A percentile compares a stretch with the other conserved stretches of the same genome.
Evolutionary conservation across 2,888 invertebrate genomes (phyloP).

Genomic region (Perithous albicinctus): DNA sequence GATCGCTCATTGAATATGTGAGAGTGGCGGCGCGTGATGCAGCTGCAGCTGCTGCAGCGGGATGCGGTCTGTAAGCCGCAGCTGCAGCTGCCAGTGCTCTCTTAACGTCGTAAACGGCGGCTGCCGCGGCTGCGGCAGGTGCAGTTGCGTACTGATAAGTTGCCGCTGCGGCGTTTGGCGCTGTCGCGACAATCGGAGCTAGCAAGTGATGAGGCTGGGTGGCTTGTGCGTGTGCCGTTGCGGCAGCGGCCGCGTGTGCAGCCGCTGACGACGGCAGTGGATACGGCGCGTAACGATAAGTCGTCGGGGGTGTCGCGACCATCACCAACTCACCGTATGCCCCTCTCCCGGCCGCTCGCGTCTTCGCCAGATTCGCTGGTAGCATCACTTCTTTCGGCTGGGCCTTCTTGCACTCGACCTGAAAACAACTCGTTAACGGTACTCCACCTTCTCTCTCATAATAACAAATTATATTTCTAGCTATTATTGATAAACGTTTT

Average conservation of each 20-base stretch:
- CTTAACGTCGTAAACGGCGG: slow-evolving; percentile 85
- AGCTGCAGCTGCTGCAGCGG: slow-evolving; percentile 83
- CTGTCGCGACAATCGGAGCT: slow-evolving; percentile 81
- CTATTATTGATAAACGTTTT: neutral
- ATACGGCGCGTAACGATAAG: slow-evolving; percentile 86
- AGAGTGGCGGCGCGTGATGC: slow-evolving; percentile 86
- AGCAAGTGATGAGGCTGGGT: slow-evolving; percentile 81
- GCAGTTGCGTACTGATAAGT: slow-evolving; percentile 82
- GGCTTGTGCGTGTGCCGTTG: slow-evolving; percentile 78
- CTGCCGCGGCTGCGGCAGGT: slow-evolving; percentile 85
- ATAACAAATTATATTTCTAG: neutral
- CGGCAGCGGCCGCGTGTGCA: slow-evolving; percentile 86
- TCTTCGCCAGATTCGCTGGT: slow-evolving; percentile 97
- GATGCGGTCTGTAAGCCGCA: slow-evolving; percentile 87
- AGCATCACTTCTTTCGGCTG: slow-evolving; percentile 99
- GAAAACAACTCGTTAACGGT: slow-evolving; percentile 78
- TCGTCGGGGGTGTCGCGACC: slow-evolving; percentile 89
- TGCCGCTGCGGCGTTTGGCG: slow-evolving; percentile 78
- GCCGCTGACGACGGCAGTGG: slow-evolving; percentile 84
- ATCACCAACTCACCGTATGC: slow-evolving; percentile 99
- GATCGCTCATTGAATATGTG: slow-evolving; percentile 89
- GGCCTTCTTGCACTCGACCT: slow-evolving; percentile 99
- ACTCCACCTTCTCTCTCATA: neutral
- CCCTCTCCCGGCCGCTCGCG: slow-evolving; percentile 97
- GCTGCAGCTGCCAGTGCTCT: slow-evolving; percentile 87